Conservation (phyloP, 1,140 invertebrate species). For the Campoletis sonorensis region DNA sequence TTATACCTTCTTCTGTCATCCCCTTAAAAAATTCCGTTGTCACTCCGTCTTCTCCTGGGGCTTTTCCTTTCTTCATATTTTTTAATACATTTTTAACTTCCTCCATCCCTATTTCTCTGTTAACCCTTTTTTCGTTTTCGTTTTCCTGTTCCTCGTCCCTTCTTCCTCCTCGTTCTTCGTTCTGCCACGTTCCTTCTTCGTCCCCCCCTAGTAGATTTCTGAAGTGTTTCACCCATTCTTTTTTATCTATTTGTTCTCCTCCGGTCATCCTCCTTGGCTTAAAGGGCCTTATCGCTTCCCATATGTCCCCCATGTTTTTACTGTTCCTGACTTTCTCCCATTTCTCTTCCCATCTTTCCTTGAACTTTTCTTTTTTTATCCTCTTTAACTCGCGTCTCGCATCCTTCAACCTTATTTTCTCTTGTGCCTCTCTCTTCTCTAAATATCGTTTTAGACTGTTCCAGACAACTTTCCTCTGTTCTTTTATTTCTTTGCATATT, state of each 20-base stretch:
- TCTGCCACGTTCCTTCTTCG: too few species aligned
- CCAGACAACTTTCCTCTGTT: constrained; percentile 30
- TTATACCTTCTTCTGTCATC: too few species aligned
- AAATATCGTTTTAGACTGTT: constrained; percentile 14
- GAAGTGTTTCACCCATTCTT: constrained; percentile 34
- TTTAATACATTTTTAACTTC: too few species aligned
- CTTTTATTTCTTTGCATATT: not conserved
- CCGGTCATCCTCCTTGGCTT: not conserved
- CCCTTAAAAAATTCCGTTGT: too few species aligned
- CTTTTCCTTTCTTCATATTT: too few species aligned
- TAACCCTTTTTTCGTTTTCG: too few species aligned
- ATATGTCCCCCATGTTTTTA: constrained; percentile 7
- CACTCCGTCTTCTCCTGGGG: too few species aligned
- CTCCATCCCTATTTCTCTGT: too few species aligned
- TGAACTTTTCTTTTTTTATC: constrained; percentile 11
- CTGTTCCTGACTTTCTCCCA: constrained; percentile 5
- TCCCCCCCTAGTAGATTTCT: not conserved
- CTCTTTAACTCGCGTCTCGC: constrained; percentile 6
- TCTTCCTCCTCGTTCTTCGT: too few species aligned
- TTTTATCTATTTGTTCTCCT: constrained; percentile 17
- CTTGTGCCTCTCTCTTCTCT: not conserved
- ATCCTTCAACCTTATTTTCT: not conserved
- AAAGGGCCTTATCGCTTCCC: constrained; percentile 18
- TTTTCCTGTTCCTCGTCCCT: too few species aligned
- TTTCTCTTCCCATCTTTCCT: constrained; percentile 23